phyloP scores from a whole-genome alignment of 2,113 vertebrate species.

The Pachycephala philippinensis region DNA sequence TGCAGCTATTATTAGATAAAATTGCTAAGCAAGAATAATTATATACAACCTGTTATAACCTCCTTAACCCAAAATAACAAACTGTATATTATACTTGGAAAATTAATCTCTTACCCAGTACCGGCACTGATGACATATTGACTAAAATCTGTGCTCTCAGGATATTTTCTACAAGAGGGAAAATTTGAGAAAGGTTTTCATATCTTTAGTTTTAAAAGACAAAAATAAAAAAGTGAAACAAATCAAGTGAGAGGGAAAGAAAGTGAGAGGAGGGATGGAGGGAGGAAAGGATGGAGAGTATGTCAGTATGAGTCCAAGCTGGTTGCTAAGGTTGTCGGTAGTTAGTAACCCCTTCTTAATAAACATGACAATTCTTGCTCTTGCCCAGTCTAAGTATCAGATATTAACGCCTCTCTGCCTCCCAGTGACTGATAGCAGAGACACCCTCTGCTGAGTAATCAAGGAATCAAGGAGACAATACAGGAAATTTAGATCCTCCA shows the following conservation, averaged over 20 bases:
- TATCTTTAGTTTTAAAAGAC: background rate
- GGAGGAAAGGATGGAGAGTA: background rate
- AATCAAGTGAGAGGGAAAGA: background rate
- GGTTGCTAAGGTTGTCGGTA: background rate
- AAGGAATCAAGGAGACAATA: background rate
- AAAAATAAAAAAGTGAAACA: background rate
- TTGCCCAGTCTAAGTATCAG: background rate
- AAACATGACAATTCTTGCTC: background rate
- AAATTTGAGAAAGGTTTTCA: background rate
- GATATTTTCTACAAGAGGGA: background rate
- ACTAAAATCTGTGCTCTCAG: background rate
- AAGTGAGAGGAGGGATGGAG: background rate
- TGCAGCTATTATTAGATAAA: background rate
- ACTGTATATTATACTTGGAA: background rate
- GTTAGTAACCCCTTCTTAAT: background rate
- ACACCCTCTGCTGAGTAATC: fast-evolving
- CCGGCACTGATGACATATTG: background rate
- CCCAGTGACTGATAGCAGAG: background rate
- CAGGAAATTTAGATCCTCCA: background rate
- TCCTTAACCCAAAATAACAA: background rate
- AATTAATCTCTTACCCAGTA: background rate
- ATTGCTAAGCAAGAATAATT: background rate
- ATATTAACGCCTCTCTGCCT: background rate
- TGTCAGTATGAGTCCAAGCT: background rate
- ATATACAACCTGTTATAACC: background rate